These are phyloP conservation scores for Carassius gibelio DNA, from an alignment of 2,113 vertebrate genomes.

Conservation along the genomic window DNA sequence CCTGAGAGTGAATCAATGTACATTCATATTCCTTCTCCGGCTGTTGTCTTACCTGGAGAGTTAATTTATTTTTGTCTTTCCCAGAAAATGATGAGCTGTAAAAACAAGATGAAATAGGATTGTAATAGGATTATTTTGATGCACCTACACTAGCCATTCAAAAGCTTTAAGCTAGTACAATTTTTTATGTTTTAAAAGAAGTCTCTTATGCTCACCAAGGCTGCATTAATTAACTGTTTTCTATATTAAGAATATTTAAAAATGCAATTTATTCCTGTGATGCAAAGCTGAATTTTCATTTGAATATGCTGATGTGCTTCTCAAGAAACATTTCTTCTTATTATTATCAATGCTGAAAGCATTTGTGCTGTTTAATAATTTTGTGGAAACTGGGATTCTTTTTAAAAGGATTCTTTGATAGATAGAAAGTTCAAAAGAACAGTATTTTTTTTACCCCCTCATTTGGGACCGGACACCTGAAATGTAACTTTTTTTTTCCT, in stretches of 20 bases:
- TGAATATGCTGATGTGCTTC: neutral
- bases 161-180: neutral
- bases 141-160: neutral
- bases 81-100: constrained; percentile 81
- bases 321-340: neutral
- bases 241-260: neutral
- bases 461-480: too few species aligned
- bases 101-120: constrained; percentile 33
- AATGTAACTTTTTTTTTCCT: too few species aligned
- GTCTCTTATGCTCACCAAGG: neutral
- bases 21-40: neutral
- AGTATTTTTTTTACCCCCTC: neutral
- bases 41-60: constrained; percentile 84
- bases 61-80: constrained; percentile 89
- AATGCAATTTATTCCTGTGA: neutral
- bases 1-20: neutral
- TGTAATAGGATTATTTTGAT: neutral
- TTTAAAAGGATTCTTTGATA: neutral
- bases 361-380: neutral
- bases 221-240: neutral
- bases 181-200: neutral
- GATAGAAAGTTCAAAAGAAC: neutral
- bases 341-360: neutral
- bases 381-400: neutral
- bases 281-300: neutral